Evolutionary conservation across 2,113 vertebrate genomes (phyloP), one percentile per base, ranked within the genome.

Genomic region (Murina feae): DNA sequence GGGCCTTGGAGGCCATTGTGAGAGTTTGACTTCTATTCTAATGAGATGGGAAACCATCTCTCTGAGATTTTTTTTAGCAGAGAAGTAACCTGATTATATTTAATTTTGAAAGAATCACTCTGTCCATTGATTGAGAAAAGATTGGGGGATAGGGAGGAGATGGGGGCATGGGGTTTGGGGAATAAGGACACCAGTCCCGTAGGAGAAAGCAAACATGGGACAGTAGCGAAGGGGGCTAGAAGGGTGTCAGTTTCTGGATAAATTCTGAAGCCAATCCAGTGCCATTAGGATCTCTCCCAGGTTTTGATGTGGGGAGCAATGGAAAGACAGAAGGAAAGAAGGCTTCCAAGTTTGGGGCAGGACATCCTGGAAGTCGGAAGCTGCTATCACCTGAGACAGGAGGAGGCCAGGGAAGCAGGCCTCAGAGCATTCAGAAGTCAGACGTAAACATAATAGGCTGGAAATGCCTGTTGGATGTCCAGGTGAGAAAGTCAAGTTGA

Each of bases 131-230:
- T 42, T 39, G 20, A 66, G 66, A 21, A 78, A 39, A 89, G 47
- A 85, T 1, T 7, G 3, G 6, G 23, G 44, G 18, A 13, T 32
- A 35, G 9, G 37, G 30, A 51, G 20, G 20, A 32, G 12, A 32
- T 1, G 1, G 1, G 17, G 21, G 32, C 2, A 16, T 16, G 4
- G 28, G n/a, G 21, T 2, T 2, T n/a, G 11, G 14, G 0, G 30
- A n/a, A 18, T 16, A 32, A 28, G 13, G 11, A 81, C 42, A 17
- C 12, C 9, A 32, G 35, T 16, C 35, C 60, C 0, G 6, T 6
- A 21, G 49, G 14, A 32, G 35, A 12, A 75, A 18, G 14, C 21
- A n/a, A 6, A 2, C 5, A 35, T 8, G 1, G 32, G 86, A 32
- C 0, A 9, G 58, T 1, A 28, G 32, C 35, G 20, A 1, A 9